Evolutionary conservation across 2,797 vertebrate species (phyloP).

Genomic region (Phylloscopus collybita): DNA sequence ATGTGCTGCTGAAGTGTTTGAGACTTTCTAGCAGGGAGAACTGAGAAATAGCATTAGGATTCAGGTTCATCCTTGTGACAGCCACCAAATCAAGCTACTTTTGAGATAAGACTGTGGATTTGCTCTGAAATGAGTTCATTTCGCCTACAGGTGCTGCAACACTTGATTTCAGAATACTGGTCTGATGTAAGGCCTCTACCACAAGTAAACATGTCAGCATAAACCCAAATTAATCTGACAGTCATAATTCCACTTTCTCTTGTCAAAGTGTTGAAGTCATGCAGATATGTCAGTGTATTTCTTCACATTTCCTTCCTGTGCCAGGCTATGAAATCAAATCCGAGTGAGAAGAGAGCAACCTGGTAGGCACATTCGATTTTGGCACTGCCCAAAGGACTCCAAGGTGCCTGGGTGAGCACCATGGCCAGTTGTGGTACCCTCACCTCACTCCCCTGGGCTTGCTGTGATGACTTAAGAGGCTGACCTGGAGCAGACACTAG

Average conservation of each 20-base stretch:
- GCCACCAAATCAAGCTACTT: neutral
- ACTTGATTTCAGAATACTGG: slow-evolving; percentile 4
- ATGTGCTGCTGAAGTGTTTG: neutral
- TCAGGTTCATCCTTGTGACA: neutral
- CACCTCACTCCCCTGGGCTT: neutral
- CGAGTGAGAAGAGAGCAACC: rapidly evolving
- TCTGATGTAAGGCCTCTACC: neutral
- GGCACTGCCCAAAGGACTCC: neutral
- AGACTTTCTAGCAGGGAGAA: neutral
- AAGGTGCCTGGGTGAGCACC: neutral
- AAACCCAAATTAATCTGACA: neutral
- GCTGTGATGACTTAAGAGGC: neutral
- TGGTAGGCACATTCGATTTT: rapidly evolving
- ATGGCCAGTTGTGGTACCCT: rapidly evolving
- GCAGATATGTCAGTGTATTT: neutral
- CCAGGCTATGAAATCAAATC: neutral
- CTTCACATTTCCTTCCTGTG: neutral
- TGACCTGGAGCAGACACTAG: neutral
- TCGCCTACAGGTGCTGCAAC: neutral
- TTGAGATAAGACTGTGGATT: slow-evolving; percentile 16
- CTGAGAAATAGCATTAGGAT: neutral
- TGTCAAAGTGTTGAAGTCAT: neutral
- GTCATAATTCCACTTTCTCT: neutral
- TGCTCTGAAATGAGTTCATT: slow-evolving; percentile 26
- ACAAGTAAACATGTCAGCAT: neutral